These are phyloP conservation scores for Proteles cristata DNA, from an alignment of 2,113 vertebrate genomes.

Conservation along the genomic window DNA sequence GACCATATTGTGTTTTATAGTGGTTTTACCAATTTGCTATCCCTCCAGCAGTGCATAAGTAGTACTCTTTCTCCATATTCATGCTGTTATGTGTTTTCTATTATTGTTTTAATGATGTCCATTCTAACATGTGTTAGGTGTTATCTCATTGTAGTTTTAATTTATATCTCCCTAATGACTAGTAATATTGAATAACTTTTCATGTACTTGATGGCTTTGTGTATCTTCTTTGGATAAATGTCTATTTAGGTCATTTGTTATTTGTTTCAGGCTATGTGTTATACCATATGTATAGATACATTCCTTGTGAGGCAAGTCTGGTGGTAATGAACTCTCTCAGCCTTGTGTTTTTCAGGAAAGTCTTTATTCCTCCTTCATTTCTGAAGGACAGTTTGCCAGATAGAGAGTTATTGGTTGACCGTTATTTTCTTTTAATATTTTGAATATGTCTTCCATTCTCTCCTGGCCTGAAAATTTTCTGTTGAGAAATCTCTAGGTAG, in stretches of 20 bases:
- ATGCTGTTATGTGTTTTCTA: not conserved
- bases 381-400: not conserved
- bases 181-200: not conserved
- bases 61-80: not conserved
- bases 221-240: not conserved
- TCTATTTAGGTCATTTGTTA: not conserved
- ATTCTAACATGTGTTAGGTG: not conserved
- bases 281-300: not conserved
- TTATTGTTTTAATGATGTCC: not conserved
- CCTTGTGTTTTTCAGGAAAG: not conserved
- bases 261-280: not conserved
- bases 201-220: not conserved
- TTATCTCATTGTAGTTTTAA: not conserved
- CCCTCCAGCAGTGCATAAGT: not conserved
- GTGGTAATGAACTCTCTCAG: not conserved
- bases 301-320: not conserved
- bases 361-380: not conserved
- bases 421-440: not conserved
- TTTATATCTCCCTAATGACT: not conserved
- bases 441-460: not conserved
- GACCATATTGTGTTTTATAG: not conserved
- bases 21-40: not conserved
- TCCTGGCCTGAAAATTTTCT: not conserved
- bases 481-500: not conserved
- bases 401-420: not conserved